A percentile compares a stretch with the other conserved stretches of the same genome.
Conservation (phyloP, 37 sponge, comb jelly and placozoan genomes). For the Hexactinellida sp. region DNA sequence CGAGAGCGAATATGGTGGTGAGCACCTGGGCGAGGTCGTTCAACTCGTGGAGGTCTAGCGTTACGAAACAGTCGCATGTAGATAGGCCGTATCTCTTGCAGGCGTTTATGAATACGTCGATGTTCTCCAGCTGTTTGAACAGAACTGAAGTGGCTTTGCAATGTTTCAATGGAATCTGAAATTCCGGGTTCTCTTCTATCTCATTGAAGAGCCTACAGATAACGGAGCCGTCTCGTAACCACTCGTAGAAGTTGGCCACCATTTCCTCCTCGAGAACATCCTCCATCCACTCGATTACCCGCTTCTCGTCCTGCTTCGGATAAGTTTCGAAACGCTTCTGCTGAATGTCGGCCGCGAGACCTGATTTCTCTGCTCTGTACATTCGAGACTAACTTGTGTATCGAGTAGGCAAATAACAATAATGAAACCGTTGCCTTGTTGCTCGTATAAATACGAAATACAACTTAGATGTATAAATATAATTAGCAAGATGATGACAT, state of each 20-base stretch:
- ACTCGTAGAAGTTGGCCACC: background rate
- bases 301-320: slow-evolving; percentile 4
- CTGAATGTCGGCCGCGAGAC: background rate
- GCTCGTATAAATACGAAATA: too few relatives aligned
- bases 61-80: background rate
- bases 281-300: background rate
- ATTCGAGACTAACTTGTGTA: too few relatives aligned
- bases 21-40: background rate
- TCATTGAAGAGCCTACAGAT: slow-evolving; percentile 1
- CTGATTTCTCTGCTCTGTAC: slow-evolving; percentile 11
- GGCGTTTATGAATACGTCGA: background rate
- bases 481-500: too few relatives aligned
- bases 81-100: slow-evolving; percentile 1
- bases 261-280: background rate
- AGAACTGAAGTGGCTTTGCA: background rate
- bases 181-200: background rate
- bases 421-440: too few relatives aligned
- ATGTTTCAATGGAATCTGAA: background rate
- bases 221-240: background rate
- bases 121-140: slow-evolving; percentile 9
- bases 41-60: background rate
- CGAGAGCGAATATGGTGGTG: slow-evolving; percentile 4
- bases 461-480: too few relatives aligned
- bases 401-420: too few relatives aligned
- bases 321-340: slow-evolving; percentile 1